Evolutionary conservation across 2,113 vertebrate genomes (phyloP), one percentile per base, ranked within the genome.

Genomic region (Lamprologus speciosus): DNA sequence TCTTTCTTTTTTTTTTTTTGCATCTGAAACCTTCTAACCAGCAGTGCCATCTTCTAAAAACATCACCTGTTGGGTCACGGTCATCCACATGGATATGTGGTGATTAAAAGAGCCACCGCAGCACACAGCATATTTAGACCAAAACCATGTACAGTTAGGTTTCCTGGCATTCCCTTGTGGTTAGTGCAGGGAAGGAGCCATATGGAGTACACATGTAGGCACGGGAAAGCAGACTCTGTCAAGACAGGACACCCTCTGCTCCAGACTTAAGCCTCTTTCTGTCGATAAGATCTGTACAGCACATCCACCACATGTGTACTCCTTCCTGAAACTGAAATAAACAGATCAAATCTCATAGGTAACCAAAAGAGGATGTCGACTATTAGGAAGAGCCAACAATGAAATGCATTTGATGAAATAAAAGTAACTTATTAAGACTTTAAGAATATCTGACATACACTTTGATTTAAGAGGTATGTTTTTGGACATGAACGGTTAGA

Each of bases 181-280:
- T 94, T 89, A 51, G 89, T 84, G 89, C 88, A 90, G 90, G 79
- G 88, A 92, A 94, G 90, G 31, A 88, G 93, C 86, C 95, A 95
- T 92, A 88, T 95, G 95, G 90, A 83, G 87, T 88, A 84, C 94
- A 95, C 92, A 93, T 95, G 94, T 90, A 88, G 90, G 89, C 90
- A 90, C 86, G 89, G 93, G 84, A 89, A 90, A 90, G 88, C 83
- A 83, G 82, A 82, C 85, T 88, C 54, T 85, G 78, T 84, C 84
- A 90, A 81, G 92, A 85, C 84, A 68, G 85, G 89, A 90, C 92
- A 86, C 85, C 82, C 88, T 85, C n/a, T 40, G 86, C 82, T 21
- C 17, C 33, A 85, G 83, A 54, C 75, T 81, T 84, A 26, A 47
- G 88, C 55, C 53, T 87, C 55, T 83, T 75, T 83, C 83, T 89